Base-by-base conservation (phyloP, 2,888 invertebrate species). In the Habrosyne pyritoides region DNA sequence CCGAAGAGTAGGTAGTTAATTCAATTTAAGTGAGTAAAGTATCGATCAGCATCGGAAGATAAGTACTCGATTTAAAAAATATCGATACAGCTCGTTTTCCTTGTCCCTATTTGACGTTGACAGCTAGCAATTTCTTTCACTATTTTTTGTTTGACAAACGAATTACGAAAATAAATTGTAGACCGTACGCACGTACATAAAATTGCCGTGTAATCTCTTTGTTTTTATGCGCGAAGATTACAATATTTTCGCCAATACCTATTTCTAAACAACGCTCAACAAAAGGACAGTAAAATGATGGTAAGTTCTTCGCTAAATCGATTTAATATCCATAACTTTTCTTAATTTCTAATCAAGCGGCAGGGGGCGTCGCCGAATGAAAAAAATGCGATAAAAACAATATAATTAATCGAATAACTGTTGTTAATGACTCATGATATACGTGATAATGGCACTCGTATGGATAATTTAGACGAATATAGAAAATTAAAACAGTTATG, bases 321-420 rank as follows among this genome's bases (percentile, higher is more conserved):
- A 42, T 42, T 18, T 18, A 1, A 18, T 2, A 6, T 42, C 8
- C 8, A 1, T 18, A 42, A 14, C 24, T 10, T 33, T 49, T 22
- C 22, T 21, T 10, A n/a, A 21, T 56, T 36, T 57, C 57, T 54
- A 18, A 42, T 18, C 10, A 8, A 18, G 42, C 14, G 14, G 64
- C 72, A 70, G 83, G 84, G 84, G 86, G 86, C 83, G 84, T 84
- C 65, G 53, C 78, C 78, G 53, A 42, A 57, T 4, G 8, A 10
- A 47, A 46, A 63, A 60, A 61, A 59, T 28, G 33, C 24, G 6
- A 21, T 50, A 52, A 50, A 50, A 53, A 47, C 42, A 56, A 47
- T 50, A 47, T 55, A 61, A 59, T 54, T 57, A 18, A 46, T 53
- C 42, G 53, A 33, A 65, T 56, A 60, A 61, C 51, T 58, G 10